These are phyloP conservation scores for Glaucopsyche alexis DNA, from an alignment of 2,888 invertebrate species.

Conservation along the genomic window DNA sequence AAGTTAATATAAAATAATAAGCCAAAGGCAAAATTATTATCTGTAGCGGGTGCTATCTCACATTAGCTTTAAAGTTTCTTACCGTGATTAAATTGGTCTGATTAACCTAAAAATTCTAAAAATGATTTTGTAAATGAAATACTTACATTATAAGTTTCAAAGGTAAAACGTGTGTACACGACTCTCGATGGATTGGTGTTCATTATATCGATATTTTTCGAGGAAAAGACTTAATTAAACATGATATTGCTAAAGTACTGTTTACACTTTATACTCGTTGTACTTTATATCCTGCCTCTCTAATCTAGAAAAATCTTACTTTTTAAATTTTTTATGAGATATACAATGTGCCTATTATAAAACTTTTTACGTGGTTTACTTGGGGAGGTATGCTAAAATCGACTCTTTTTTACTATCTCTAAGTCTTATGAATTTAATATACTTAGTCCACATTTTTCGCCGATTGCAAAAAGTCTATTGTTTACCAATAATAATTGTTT, in stretches of 20 bases:
- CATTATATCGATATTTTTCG: slow-evolving; percentile 9
- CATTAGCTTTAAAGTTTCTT: slow-evolving; percentile 62
- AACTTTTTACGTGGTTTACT: slow-evolving; percentile 38
- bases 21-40: slow-evolving; percentile 70
- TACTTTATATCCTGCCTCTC: slow-evolving; percentile 26
- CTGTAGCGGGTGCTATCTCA: slow-evolving; percentile 68
- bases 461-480: background rate
- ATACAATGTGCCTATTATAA: slow-evolving; percentile 40
- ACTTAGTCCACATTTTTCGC: background rate
- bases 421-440: background rate
- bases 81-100: slow-evolving; percentile 37
- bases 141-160: slow-evolving; percentile 32
- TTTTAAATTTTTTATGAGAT: slow-evolving; percentile 33
- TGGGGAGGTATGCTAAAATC: slow-evolving; percentile 36
- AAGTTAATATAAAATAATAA: slow-evolving; percentile 51
- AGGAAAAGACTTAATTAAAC: slow-evolving; percentile 21
- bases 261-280: slow-evolving; percentile 27
- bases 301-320: slow-evolving; percentile 11
- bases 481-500: background rate
- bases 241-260: slow-evolving; percentile 20
- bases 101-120: slow-evolving; percentile 53
- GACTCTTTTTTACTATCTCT: background rate
- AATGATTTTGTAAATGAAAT: slow-evolving; percentile 35
- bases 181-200: background rate
- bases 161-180: slow-evolving; percentile 28